A percentile compares a stretch with the other conserved stretches of the same genome.
These are phyloP conservation scores for Phalera bucephala DNA, from an alignment of 2,888 invertebrate species.

Conservation along the genomic window DNA sequence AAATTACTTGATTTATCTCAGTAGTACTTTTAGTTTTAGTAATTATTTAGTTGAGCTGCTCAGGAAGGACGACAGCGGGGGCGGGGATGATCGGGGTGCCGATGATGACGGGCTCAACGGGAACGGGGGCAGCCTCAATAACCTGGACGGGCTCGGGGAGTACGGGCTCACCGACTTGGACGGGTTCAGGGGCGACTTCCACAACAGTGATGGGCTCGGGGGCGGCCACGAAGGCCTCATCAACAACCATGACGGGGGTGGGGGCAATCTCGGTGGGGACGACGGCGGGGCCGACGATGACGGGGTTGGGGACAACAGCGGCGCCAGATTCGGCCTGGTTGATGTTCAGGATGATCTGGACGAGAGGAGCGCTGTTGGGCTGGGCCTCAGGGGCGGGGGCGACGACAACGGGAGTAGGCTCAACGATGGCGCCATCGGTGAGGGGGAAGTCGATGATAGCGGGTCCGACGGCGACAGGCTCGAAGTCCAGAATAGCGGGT, in stretches of 20 bases:
- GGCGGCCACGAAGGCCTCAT: neutral
- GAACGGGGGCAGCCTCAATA: constrained; percentile 5
- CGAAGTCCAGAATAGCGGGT: constrained; percentile 22
- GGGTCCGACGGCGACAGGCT: constrained; percentile 34
- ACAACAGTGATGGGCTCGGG: neutral
- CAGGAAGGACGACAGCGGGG: constrained; percentile 2
- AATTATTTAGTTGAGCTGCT: constrained; percentile 9
- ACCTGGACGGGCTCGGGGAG: constrained; percentile 8
- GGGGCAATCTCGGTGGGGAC: neutral
- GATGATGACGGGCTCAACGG: neutral
- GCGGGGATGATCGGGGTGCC: neutral
- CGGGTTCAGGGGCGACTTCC: neutral
- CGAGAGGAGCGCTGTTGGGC: constrained; percentile 28
- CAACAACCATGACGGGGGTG: neutral
- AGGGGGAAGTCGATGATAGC: constrained; percentile 31
- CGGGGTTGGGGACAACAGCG: constrained; percentile 10
- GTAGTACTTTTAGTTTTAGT: no score
- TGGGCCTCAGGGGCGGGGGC: constrained; percentile 9
- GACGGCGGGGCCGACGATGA: constrained; percentile 11
- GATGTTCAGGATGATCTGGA: constrained; percentile 48
- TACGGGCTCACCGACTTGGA: neutral
- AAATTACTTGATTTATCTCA: no score
- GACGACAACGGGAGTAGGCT: constrained; percentile 14
- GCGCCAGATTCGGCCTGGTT: constrained; percentile 23
- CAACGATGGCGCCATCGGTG: constrained; percentile 7